Evolutionary conservation across 1,140 invertebrate genomes (phyloP).

Genomic region (Sesamia nonagrioides): DNA sequence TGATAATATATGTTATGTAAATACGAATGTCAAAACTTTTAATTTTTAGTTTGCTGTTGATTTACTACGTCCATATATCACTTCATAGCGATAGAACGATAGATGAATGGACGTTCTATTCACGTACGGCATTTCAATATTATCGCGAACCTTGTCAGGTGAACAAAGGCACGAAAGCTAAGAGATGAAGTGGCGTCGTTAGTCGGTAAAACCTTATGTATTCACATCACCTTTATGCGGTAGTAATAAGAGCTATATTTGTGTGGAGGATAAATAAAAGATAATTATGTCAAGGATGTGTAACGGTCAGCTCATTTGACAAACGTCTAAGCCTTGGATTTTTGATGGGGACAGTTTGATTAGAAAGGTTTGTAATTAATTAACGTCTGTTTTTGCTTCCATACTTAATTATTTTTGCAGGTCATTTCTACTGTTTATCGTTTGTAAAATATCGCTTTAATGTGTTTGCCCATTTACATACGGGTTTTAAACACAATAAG

Average conservation of each 20-base stretch:
- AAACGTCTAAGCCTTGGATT: constrained; percentile 9
- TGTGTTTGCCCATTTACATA: too few species aligned
- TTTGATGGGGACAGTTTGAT: constrained; percentile 8
- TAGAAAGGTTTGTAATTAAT: constrained; percentile 7
- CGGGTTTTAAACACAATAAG: too few species aligned
- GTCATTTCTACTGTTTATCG: too few species aligned
- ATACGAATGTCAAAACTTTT: too few species aligned
- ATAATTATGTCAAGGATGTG: constrained; percentile 41
- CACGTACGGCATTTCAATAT: constrained; percentile 81
- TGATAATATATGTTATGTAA: too few species aligned
- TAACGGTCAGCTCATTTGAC: constrained; percentile 26
- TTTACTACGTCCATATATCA: constrained; percentile 59
- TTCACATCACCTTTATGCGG: constrained; percentile 10
- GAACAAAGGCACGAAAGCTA: constrained; percentile 72
- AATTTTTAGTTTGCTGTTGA: neutral
- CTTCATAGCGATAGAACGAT: constrained; percentile 68
- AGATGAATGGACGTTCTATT: constrained; percentile 74
- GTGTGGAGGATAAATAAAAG: neutral
- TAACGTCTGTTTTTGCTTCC: neutral
- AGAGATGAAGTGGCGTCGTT: constrained; percentile 77
- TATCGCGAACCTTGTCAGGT: constrained; percentile 80
- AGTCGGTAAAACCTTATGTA: constrained; percentile 58
- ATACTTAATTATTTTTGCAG: neutral
- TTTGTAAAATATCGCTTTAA: too few species aligned
- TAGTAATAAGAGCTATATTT: constrained; percentile 24